Evolutionary conservation across 2,888 invertebrate genomes (phyloP), one percentile per base, ranked within the genome.

Genomic region (Cosmorhoe ocellata): DNA sequence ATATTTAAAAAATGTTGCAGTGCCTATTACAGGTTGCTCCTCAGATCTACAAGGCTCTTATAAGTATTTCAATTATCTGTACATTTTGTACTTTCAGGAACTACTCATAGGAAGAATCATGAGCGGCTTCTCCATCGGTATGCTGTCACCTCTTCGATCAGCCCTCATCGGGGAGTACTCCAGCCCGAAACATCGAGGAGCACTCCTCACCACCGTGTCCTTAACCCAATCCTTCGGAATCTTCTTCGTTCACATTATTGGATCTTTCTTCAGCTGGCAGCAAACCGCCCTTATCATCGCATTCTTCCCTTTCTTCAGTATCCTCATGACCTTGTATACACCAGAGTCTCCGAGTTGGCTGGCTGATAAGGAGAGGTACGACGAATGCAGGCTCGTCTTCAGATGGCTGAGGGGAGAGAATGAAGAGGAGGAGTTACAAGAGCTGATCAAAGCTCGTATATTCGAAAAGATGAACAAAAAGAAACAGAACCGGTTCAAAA

Each of bases 321-420:
- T 92, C 6, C 50, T 75, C 5, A 77, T 83, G 71, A 76, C 75
- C 0, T 44, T 81, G 3, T 78, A 69, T 50, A 71, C 78, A 0
- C 93, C 92, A 0, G 94, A 94, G 74, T 91, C 93, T 3, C 93
- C 93, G 0, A 84, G 86, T 42, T 94, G 93, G 92, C 69, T 94
- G 22, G 82, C 92, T 0, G 77, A 90, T 2, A 91, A 88, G 56
- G 89, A 87, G 7, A 79, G 79, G 3, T 74, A 82, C 0, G 81
- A 83, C 0, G 85, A 92, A 40, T 93, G 93, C 0, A 82, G 89
- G 44, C 64, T 78, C 12, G 83, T 91, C 0, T 91, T 92, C 32
- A 79, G 84, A 34, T 92, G 90, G 83, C 81, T 92, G 36, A 74
- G 93, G 56, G 92, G 92, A 9, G 73, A 79, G 6, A 78, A 80